Base-by-base conservation (phyloP, 2,113 vertebrate genomes). In the Raja brachyura region DNA sequence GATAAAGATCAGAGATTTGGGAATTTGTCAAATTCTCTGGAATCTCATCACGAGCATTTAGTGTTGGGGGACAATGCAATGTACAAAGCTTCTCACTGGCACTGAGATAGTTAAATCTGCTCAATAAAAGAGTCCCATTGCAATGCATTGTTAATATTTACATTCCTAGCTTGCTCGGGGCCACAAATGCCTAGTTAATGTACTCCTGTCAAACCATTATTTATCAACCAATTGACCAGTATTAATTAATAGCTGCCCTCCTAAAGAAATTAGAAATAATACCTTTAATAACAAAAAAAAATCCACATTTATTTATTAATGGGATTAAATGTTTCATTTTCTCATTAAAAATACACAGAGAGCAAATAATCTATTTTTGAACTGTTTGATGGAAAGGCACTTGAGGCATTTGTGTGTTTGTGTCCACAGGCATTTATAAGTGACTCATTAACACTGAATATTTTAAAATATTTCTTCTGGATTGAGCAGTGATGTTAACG, bases 361-460 rank as follows among this genome's bases (percentile, higher is more conserved):
- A 56, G 6, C 16, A 56, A 18, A 9, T 13, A 86, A 14, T 86
- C 25, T 86, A 25, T 86, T 59, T 81, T 54, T 81, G 77, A 39
- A 48, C 74, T 75, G 14, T 79, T 39, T 81, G 33, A 18, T 81
- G 25, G 18, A 86, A 86, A 86, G 25, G 83, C 54, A 61, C 83
- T 61, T 25, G 18, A 81, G 39, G 48, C 39, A 59, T 25, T 61
- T 61, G 11, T 88, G 56, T 63, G 85, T 25, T 61, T 16, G 85
- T 31, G 61, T 63, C 56, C 28, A 66, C 56, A 81, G 78, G 48
- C 13, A 48, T 81, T 81, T 81, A 81, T 81, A 33, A 88, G 8
- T 59, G 56, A 88, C 28, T 18, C 59, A 88, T 63, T 88, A 63
- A 31, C 85, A n/a, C 25, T 31, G 85, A 88, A 88, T 88, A 66